These are phyloP conservation scores for Apostichopus californicus DNA, from an alignment of 35 echinoderm and acorn worm genomes.

Conservation along the genomic window DNA sequence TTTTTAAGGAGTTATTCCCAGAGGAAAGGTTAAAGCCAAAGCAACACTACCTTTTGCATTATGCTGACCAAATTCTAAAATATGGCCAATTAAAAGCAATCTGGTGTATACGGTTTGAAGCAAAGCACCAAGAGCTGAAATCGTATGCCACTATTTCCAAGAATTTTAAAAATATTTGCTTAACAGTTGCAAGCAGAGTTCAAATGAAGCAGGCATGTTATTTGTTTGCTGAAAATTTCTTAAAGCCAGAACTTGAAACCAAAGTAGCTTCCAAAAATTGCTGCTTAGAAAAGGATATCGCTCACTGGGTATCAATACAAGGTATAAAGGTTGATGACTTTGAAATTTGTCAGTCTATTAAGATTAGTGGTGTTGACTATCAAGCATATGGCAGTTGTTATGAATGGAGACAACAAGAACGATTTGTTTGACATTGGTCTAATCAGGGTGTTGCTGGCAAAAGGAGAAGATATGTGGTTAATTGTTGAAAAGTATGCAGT, in stretches of 20 bases:
- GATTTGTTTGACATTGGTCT: too few relatives aligned
- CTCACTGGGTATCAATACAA: not conserved
- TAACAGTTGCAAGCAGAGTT: not conserved
- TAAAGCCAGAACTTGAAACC: too few relatives aligned
- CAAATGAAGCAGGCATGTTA: too few relatives aligned
- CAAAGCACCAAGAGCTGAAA: too few relatives aligned
- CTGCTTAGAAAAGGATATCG: not conserved
- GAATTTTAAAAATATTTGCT: not conserved
- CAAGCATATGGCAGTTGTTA: too few relatives aligned
- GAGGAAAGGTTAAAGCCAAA: slow-evolving; percentile 30
- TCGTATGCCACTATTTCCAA: too few relatives aligned
- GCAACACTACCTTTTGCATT: slow-evolving; percentile 50
- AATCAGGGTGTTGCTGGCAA: too few relatives aligned
- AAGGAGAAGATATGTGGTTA: too few relatives aligned
- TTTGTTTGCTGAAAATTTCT: slow-evolving; percentile 4
- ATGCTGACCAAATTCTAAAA: slow-evolving; percentile 52
- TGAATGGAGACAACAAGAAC: too few relatives aligned
- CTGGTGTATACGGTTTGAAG: too few relatives aligned
- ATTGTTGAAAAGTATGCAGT: not conserved
- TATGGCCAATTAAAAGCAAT: slow-evolving; percentile 38
- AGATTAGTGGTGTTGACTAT: too few relatives aligned
- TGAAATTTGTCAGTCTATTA: too few relatives aligned
- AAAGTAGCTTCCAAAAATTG: not conserved
- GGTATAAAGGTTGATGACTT: not conserved
- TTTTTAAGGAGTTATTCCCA: slow-evolving; percentile 39